Evolutionary conservation across 2,113 vertebrate genomes (phyloP), one percentile per base, ranked within the genome.

Genomic region (Brachypteracias leptosomus): DNA sequence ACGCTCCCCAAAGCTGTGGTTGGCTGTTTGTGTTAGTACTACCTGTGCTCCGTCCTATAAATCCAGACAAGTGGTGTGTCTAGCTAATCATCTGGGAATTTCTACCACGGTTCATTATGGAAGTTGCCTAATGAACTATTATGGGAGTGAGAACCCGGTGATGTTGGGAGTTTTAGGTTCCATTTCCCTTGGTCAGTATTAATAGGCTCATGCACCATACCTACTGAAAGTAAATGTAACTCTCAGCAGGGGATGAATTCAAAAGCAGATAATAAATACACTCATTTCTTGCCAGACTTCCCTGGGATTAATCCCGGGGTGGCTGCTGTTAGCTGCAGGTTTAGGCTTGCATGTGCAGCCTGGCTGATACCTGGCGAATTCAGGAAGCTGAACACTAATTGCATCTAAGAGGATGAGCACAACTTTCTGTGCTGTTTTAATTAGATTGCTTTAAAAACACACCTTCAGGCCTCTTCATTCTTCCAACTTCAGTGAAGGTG

Each of bases 401-500:
- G 3, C 13, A 29, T 68, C 29, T 49, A 46, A 25, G 18, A 90
- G n/a, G 21, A 65, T 44, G 24, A 73, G 16, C 35, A n/a, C 66
- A 68, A 47, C 33, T 87, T 89, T 24, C 79, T 22, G 3, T 57
- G 40, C 24, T 1, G 1, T 72, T 94, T 90, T 62, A 92, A 85
- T 94, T 68, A 66, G 86, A 74, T 24, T 74, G 13, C 8, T 85
- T 85, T 89, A 55, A 89, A 95, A 36, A 9, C 35, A 59, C 24
- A 78, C 38, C 35, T 67, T 71, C 9, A 76, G 20, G 29, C 29
- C 5, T 90, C 19, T 86, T 81, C 18, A 47, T 51, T 9, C 35
- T 84, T 11, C 38, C 21, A 61, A 8, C 42, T 83, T 90, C 26
- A 51, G n/a, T 63, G 15, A 59, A 40, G 21, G 9, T 75, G 22